phyloP scores from a whole-genome alignment of 1,140 invertebrate species.

The Dendrolimus punctatus region DNA sequence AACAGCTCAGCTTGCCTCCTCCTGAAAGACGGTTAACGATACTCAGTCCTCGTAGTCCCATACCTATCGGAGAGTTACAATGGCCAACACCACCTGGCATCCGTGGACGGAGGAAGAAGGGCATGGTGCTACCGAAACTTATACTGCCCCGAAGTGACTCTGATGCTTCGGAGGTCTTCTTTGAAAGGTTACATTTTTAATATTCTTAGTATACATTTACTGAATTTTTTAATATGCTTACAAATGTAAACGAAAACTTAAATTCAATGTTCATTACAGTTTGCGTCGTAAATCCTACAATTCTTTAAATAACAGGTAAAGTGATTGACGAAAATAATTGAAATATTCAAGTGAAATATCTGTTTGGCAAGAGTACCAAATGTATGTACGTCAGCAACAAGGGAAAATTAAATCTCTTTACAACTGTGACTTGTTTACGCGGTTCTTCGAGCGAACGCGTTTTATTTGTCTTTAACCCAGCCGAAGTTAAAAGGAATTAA shows the following conservation, averaged over 20 bases:
- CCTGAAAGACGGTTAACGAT: conserved; percentile 79
- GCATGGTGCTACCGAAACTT: conserved; percentile 82
- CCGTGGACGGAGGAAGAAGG: conserved; percentile 78
- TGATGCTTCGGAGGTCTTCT: conserved; percentile 75
- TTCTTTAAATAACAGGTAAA: no score
- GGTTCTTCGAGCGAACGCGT: conserved; percentile 13
- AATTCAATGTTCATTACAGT: background rate
- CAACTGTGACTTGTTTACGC: conserved; percentile 14
- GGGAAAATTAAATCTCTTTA: conserved; percentile 19
- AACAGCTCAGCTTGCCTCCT: conserved; percentile 80
- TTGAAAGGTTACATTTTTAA: conserved; percentile 63
- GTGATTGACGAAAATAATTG: conserved; percentile 4
- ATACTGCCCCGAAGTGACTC: conserved; percentile 82
- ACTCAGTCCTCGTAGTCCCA: conserved; percentile 81
- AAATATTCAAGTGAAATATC: conserved; percentile 22
- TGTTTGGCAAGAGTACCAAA: background rate
- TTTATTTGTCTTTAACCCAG: conserved; percentile 7
- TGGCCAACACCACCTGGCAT: conserved; percentile 75
- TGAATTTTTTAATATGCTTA: conserved; percentile 6
- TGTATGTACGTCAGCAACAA: conserved; percentile 15
- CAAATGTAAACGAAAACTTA: conserved; percentile 8
- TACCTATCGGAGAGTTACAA: conserved; percentile 74
- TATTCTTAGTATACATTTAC: conserved; percentile 9
- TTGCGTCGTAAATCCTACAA: no score
- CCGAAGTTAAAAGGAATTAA: no score